Evolutionary conservation across 2,888 invertebrate species (phyloP).

Genomic region (Gastrophysa polygoni): DNA sequence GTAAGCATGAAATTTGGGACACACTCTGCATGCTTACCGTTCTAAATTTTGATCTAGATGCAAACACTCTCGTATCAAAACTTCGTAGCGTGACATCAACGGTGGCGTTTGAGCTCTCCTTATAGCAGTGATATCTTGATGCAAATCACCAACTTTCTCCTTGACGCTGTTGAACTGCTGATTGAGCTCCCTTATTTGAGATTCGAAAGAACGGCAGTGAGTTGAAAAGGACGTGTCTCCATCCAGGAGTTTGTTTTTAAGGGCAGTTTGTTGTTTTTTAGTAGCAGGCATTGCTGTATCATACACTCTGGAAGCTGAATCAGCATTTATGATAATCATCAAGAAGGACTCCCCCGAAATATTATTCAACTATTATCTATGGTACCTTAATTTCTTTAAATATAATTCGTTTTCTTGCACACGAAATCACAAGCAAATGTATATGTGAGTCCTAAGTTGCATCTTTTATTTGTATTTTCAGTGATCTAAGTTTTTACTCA

Average conservation of each 20-base stretch:
- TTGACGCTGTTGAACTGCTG: slow-evolving; percentile 67
- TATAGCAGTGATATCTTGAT: slow-evolving; percentile 69
- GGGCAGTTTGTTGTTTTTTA: slow-evolving; percentile 54
- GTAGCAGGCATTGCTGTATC: slow-evolving; percentile 53
- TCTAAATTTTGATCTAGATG: slow-evolving; percentile 66
- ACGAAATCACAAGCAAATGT: too few relatives aligned
- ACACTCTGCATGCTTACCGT: slow-evolving; percentile 43
- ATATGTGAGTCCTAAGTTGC: too few relatives aligned
- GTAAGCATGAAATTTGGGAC: too few relatives aligned
- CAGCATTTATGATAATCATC: too few relatives aligned
- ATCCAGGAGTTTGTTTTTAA: slow-evolving; percentile 58
- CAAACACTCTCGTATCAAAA: slow-evolving; percentile 64
- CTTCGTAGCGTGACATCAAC: slow-evolving; percentile 59
- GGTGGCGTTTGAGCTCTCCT: slow-evolving; percentile 59
- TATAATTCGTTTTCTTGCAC: too few relatives aligned
- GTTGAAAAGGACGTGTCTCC: slow-evolving; percentile 67
- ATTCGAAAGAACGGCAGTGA: slow-evolving; percentile 67
- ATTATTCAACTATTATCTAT: too few relatives aligned
- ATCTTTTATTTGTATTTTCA: too few relatives aligned
- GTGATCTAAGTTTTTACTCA: too few relatives aligned
- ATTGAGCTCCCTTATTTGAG: slow-evolving; percentile 65
- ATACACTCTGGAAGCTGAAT: slow-evolving; percentile 51
- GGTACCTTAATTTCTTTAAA: too few relatives aligned
- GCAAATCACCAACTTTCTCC: slow-evolving; percentile 70
- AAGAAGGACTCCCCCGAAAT: too few relatives aligned